phyloP scores from a whole-genome alignment of 2,888 invertebrate genomes.

The Drosophila mayaguana region DNA sequence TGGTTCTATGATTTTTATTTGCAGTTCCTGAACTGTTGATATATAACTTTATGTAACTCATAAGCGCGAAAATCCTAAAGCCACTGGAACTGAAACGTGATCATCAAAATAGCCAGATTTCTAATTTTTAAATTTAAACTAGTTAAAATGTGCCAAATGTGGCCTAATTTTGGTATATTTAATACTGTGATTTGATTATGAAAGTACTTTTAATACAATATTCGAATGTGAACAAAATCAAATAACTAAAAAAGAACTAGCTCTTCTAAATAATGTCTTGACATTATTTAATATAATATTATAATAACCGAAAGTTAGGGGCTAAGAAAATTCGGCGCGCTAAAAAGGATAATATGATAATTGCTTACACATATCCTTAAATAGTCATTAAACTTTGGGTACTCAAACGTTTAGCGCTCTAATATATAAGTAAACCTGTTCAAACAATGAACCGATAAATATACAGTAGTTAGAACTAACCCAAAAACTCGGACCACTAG shows the following conservation, averaged over 20 bases:
- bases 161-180: background rate
- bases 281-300: too few relatives aligned
- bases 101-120: background rate
- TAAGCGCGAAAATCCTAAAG: background rate
- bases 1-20: background rate
- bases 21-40: conserved; percentile 1
- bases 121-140: background rate
- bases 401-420: background rate
- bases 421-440: background rate
- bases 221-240: background rate
- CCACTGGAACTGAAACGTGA: background rate
- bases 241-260: background rate
- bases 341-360: too few relatives aligned
- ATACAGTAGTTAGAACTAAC: background rate
- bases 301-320: too few relatives aligned
- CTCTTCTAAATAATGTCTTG: background rate
- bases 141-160: background rate
- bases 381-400: background rate
- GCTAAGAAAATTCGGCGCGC: too few relatives aligned
- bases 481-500: conserved; percentile 11
- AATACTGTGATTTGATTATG: background rate
- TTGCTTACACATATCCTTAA: background rate
- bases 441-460: background rate
- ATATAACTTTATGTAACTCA: background rate
- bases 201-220: too few relatives aligned